Conservation (phyloP, 2,888 invertebrate species). For the Mythimna vitellina region DNA sequence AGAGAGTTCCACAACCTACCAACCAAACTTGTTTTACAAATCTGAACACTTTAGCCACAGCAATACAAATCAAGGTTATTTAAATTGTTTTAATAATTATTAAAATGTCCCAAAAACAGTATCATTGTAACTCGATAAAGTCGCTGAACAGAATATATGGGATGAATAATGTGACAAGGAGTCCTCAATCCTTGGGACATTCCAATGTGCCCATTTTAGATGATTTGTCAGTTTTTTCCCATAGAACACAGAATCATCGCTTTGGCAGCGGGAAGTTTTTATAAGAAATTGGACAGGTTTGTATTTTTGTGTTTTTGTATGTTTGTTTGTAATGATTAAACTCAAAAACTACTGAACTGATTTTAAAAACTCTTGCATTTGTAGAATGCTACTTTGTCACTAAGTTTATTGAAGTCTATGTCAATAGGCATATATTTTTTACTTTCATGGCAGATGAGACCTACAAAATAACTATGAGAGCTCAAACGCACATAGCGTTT, state of each 20-base stretch:
- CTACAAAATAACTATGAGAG: too few relatives aligned
- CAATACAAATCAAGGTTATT: constrained; percentile 53
- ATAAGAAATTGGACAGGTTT: too few relatives aligned
- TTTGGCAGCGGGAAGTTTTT: background rate
- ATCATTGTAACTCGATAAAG: constrained; percentile 37
- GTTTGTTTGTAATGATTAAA: too few relatives aligned
- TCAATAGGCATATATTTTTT: too few relatives aligned
- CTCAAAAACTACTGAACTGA: too few relatives aligned
- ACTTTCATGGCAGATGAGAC: too few relatives aligned
- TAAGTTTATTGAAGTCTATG: too few relatives aligned
- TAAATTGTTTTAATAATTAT: constrained; percentile 55
- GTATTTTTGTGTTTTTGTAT: too few relatives aligned
- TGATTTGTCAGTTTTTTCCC: constrained; percentile 45
- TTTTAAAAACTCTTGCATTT: too few relatives aligned
- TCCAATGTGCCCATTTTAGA: constrained; percentile 19
- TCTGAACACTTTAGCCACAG: constrained; percentile 20
- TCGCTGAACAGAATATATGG: constrained; percentile 43
- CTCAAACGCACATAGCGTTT: too few relatives aligned
- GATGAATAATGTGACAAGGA: constrained; percentile 59
- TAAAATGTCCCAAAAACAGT: constrained; percentile 39
- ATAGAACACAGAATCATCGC: background rate
- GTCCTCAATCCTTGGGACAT: constrained; percentile 39
- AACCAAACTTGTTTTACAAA: constrained; percentile 52
- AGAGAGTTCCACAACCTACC: too few relatives aligned
- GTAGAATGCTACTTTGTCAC: too few relatives aligned